Conservation (phyloP, 30 jellyfish, hydroid and myxozoan genomes). For the Hydra vulgaris region DNA sequence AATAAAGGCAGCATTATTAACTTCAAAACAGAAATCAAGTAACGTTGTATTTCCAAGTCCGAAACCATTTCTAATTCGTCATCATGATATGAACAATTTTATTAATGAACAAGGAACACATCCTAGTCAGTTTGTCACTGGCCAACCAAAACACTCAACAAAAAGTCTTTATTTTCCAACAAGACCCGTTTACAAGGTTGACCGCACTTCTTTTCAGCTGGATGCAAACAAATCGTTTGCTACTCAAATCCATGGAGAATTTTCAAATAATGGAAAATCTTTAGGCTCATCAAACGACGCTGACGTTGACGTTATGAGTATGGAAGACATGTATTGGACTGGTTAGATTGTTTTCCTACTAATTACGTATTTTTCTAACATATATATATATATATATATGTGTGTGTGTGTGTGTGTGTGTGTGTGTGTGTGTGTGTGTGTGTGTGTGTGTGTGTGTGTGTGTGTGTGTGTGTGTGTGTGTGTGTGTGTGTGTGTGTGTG, state of each 20-base stretch:
- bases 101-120: background rate
- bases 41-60: background rate
- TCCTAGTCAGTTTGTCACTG: background rate
- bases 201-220: background rate
- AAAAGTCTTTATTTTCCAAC: background rate
- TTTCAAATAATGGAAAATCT: background rate
- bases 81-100: background rate
- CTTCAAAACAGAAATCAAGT: background rate
- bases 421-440: no score
- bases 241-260: slow-evolving; percentile 4
- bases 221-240: background rate
- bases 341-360: slow-evolving; percentile 37
- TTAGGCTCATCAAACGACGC: background rate
- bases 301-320: slow-evolving; percentile 45
- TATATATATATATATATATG: no score
- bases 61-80: background rate
- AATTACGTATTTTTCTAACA: no score
- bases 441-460: no score
- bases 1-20: background rate
- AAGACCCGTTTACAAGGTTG: background rate
- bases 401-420: no score
- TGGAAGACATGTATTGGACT: slow-evolving; percentile 98
- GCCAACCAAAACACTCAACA: background rate
- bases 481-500: no score
- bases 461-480: no score